Evolutionary conservation across 1,140 invertebrate species (phyloP), one percentile per base, ranked within the genome.

Genomic region (Hylaeus anthracinus): DNA sequence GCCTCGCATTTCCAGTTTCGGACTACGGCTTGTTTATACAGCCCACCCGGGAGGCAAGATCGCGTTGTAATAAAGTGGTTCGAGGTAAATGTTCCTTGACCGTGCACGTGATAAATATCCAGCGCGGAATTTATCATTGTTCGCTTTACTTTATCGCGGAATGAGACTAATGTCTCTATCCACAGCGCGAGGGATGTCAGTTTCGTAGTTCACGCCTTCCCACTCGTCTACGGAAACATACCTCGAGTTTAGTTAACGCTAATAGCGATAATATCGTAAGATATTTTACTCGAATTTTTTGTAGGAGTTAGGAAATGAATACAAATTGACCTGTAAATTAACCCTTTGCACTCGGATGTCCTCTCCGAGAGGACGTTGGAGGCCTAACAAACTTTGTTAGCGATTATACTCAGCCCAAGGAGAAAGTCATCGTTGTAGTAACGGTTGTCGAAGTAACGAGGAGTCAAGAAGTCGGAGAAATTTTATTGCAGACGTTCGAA

Each of bases 101-200:
- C 79, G 61, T 65, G 66, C 72, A 64, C 66, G 61, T 83, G 71
- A 82, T 80, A 93, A 92, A 93, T 93, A 93, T 92, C 86, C 84
- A 77, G 75, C 82, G 82, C 86, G 92, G 88, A 91, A 92, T 93
- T 92, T 92, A 92, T 92, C 88, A 88, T 86, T 64, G 65, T 82
- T 86, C 64, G 70, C 70, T 83, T 88, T 87, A 77, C 71, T 86
- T 87, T 86, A 80, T 81, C 79, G 72, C 79, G 43, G 37, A 43
- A 37, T 37, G 48, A 69, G 79, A 80, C 75, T 80, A 80, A 80
- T 67, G 79, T 60, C 64, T 66, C 48, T 45, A 61, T 60, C 26
- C 71, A 2, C 1, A 15, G 12, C 39, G 43, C 48, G 64, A 41
- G 1, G 26, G 48, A 73, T 69, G 79, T 75, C 72, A 60, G 53